Evolutionary conservation across 2,797 vertebrate species (phyloP).

Genomic region (Apogon talboti): DNA sequence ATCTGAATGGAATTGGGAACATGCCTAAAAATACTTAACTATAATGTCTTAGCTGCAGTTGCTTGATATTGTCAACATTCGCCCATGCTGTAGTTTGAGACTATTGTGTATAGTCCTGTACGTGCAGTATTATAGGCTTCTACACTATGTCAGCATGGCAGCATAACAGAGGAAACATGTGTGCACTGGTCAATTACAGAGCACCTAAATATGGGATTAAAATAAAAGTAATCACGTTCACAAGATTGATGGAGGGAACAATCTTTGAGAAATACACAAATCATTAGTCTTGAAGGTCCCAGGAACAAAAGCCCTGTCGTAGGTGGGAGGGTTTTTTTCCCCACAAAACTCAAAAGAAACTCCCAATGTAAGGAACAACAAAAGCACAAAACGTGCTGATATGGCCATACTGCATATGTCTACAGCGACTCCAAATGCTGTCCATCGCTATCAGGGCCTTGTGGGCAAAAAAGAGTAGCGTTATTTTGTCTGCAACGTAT

Average conservation of each 20-base stretch:
- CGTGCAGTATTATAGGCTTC: too few relatives aligned
- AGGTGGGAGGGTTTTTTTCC: conserved; percentile 10
- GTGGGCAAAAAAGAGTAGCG: conserved; percentile 38
- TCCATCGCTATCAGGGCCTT: conserved; percentile 49
- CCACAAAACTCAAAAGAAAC: conserved; percentile 38
- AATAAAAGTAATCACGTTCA: too few relatives aligned
- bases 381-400: conserved; percentile 55
- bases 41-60: neutral
- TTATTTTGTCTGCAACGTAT: conserved; percentile 50
- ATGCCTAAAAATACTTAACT: conserved; percentile 52
- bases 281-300: neutral
- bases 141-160: neutral
- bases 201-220: too few relatives aligned
- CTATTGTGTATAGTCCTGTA: too few relatives aligned
- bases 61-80: conserved; percentile 19
- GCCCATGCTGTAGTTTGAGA: conserved; percentile 6
- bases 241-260: too few relatives aligned
- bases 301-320: conserved; percentile 4
- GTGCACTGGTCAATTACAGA: too few relatives aligned
- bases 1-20: conserved; percentile 33
- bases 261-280: too few relatives aligned
- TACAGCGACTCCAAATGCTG: conserved; percentile 23
- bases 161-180: neutral
- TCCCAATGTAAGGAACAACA: conserved; percentile 34
- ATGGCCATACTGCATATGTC: conserved; percentile 28